phyloP scores from a whole-genome alignment of 1,140 invertebrate genomes.

The Vollenhovia emeryi region DNA sequence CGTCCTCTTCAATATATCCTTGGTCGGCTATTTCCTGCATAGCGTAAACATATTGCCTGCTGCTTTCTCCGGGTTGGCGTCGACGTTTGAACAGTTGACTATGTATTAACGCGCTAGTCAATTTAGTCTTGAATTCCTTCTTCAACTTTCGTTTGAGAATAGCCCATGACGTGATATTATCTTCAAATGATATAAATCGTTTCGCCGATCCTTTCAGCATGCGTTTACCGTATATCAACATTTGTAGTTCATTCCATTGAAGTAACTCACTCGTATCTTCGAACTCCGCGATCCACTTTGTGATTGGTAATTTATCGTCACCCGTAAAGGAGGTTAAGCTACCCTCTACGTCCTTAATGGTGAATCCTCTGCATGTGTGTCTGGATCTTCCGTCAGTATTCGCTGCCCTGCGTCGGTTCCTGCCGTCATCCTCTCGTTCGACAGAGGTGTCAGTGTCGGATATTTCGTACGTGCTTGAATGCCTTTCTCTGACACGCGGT shows the following conservation, averaged over 20 bases:
- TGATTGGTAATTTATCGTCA: constrained; percentile 23
- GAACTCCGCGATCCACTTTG: constrained; percentile 47
- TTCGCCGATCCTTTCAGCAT: constrained; percentile 56
- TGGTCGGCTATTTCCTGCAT: constrained; percentile 68
- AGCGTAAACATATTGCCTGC: constrained; percentile 64
- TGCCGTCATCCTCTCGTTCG: background rate
- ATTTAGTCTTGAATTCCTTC: constrained; percentile 2
- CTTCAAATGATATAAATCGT: constrained; percentile 28
- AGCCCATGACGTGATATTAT: background rate
- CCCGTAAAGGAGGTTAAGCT: constrained; percentile 16
- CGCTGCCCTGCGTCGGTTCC: too few relatives aligned
- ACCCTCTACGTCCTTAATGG: constrained; percentile 14
- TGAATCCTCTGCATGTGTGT: background rate
- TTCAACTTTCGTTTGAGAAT: background rate
- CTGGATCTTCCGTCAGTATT: background rate
- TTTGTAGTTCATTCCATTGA: constrained; percentile 45
- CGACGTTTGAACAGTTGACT: constrained; percentile 10
- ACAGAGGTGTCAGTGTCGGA: background rate
- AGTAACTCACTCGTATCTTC: constrained; percentile 45
- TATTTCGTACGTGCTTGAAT: background rate
- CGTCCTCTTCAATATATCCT: constrained; percentile 62
- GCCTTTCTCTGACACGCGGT: background rate
- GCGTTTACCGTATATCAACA: constrained; percentile 45
- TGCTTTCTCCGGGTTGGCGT: constrained; percentile 27
- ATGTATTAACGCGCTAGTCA: constrained; percentile 45